These are phyloP conservation scores for Oryzaephilus surinamensis DNA, from an alignment of 1,140 invertebrate genomes.

Conservation along the genomic window DNA sequence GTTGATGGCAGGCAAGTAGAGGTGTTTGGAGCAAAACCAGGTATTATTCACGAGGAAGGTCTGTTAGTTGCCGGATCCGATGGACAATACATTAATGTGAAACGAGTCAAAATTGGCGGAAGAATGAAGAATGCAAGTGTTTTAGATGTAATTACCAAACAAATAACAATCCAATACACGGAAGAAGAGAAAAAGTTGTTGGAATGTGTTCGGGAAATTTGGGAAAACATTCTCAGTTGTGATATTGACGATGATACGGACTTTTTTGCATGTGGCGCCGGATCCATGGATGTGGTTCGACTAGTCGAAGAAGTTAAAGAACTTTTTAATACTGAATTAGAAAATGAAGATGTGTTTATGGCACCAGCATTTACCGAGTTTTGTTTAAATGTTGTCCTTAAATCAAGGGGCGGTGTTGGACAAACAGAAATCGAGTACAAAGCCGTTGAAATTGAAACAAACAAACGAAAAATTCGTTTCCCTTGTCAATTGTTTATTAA, in stretches of 20 bases:
- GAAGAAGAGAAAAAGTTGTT: conserved; percentile 62
- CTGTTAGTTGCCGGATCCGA: conserved; percentile 71
- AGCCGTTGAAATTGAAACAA: conserved; percentile 62
- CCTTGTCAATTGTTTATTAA: conserved; percentile 86
- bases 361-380: conserved; percentile 81
- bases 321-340: conserved; percentile 59
- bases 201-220: conserved; percentile 54
- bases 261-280: conserved; percentile 85
- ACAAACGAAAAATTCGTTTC: conserved; percentile 76
- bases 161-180: conserved; percentile 56
- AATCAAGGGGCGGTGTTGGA: conserved; percentile 47
- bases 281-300: conserved; percentile 93
- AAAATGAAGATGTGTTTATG: conserved; percentile 91
- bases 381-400: conserved; percentile 51
- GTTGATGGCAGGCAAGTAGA: conserved; percentile 48
- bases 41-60: conserved; percentile 67
- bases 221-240: conserved; percentile 74
- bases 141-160: conserved; percentile 57
- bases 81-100: conserved; percentile 52
- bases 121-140: conserved; percentile 73
- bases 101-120: conserved; percentile 27
- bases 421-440: conserved; percentile 51
- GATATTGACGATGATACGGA: conserved; percentile 72
- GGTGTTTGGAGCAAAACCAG: conserved; percentile 52
- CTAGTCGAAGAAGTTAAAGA: conserved; percentile 89